Evolutionary conservation across 53 echinoderm and acorn worm genomes (phyloP).

Genomic region (Echinometra lucunter): DNA sequence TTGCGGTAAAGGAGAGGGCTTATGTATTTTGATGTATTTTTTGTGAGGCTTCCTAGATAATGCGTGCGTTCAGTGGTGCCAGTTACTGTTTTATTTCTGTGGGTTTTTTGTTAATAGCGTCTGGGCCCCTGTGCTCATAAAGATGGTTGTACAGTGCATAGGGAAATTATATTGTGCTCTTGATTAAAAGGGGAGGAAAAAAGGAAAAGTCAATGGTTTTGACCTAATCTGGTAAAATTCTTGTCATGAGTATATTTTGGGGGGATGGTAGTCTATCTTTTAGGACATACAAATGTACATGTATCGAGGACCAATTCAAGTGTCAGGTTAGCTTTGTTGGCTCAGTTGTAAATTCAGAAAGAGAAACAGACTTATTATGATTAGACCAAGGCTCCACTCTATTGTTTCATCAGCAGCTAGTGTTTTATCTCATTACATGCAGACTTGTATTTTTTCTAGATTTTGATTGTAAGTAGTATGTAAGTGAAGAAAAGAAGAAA

Average conservation of each 20-base stretch:
- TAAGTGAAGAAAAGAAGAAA: background rate
- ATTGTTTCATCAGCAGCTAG: background rate
- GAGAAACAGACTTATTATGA: background rate
- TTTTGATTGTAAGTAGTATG: background rate
- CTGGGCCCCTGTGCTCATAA: background rate
- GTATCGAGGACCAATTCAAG: background rate
- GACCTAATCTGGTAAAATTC: background rate
- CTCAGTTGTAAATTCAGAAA: background rate
- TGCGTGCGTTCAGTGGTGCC: background rate
- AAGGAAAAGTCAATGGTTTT: background rate
- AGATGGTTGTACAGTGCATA: background rate
- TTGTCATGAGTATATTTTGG: background rate
- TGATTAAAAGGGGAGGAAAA: background rate
- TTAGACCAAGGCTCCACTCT: background rate
- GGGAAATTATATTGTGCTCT: background rate
- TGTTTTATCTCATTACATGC: too few species aligned
- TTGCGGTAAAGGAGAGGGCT: constrained; percentile 46
- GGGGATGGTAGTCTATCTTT: background rate
- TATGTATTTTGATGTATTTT: constrained; percentile 43
- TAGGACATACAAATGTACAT: background rate
- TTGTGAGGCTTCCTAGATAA: constrained; percentile 54
- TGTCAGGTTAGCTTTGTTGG: too few species aligned
- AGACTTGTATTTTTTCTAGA: background rate
- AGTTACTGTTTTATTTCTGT: background rate
- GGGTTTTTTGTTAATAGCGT: background rate